Conservation (phyloP, 2,797 vertebrate species). For the Podargus strigoides region DNA sequence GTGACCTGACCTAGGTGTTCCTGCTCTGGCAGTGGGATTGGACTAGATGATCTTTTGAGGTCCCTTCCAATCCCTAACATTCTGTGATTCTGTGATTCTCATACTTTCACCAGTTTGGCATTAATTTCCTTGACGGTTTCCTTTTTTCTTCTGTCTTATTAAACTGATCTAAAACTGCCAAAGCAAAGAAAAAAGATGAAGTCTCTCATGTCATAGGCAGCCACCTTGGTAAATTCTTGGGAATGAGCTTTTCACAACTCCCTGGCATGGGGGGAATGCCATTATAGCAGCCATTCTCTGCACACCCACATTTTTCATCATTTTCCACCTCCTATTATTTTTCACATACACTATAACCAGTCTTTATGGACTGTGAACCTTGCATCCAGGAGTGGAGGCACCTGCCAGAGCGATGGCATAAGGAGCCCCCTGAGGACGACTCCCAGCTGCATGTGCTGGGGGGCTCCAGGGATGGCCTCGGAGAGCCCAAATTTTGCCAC, state of each 20-base stretch:
- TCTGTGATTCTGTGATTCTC: too few relatives aligned
- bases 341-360: too few relatives aligned
- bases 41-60: too few relatives aligned
- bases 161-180: slow-evolving; percentile 50
- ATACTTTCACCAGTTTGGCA: not conserved
- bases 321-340: not conserved
- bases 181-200: not conserved
- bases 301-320: not conserved
- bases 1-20: too few relatives aligned
- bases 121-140: not conserved
- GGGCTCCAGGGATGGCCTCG: not conserved
- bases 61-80: too few relatives aligned
- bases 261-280: fast-evolving
- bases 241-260: not conserved
- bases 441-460: fast-evolving
- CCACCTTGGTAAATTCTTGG: not conserved
- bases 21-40: too few relatives aligned
- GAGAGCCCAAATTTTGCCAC: not conserved
- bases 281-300: not conserved
- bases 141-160: not conserved
- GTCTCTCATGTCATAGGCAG: not conserved
- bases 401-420: fast-evolving
- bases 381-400: fast-evolving
- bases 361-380: fast-evolving
- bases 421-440: fast-evolving